Conservation (phyloP, 2,797 vertebrate species). For the Gymnodraco acuticeps region DNA sequence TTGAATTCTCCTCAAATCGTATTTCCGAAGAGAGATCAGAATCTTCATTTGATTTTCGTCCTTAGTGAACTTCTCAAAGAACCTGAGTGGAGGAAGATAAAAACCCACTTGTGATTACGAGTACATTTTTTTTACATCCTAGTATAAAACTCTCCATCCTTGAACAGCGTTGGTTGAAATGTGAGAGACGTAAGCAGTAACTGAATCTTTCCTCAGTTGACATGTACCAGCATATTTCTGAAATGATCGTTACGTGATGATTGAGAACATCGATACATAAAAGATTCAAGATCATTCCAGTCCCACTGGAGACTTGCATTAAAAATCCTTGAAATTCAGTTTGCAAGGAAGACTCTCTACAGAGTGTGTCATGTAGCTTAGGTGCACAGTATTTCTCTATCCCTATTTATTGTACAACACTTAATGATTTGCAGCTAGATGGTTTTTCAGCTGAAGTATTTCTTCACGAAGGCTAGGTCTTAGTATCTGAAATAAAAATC, state of each 20-base stretch:
- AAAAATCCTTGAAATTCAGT: constrained; percentile 17
- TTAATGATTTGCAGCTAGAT: neutral
- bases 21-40: constrained; percentile 23
- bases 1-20: constrained; percentile 9
- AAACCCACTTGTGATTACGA: constrained; percentile 20
- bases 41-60: constrained; percentile 21
- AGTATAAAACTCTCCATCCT: constrained; percentile 12
- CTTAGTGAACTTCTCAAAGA: constrained; percentile 3
- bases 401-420: too few species aligned
- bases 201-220: constrained; percentile 17
- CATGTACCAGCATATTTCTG: constrained; percentile 28
- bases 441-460: neutral
- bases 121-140: constrained; percentile 51
- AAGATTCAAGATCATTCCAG: constrained; percentile 29
- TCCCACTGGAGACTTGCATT: constrained; percentile 19
- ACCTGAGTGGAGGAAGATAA: constrained; percentile 15
- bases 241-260: constrained; percentile 31
- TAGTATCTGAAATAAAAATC: constrained; percentile 12
- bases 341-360: neutral
- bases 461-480: neutral
- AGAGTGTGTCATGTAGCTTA: neutral
- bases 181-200: constrained; percentile 29
- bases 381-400: too few species aligned
- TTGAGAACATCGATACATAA: constrained; percentile 37
- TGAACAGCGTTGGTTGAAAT: constrained; percentile 16